These are phyloP conservation scores for Sarcophaga peregrina DNA, from an alignment of 1,140 invertebrate genomes.

Conservation along the genomic window DNA sequence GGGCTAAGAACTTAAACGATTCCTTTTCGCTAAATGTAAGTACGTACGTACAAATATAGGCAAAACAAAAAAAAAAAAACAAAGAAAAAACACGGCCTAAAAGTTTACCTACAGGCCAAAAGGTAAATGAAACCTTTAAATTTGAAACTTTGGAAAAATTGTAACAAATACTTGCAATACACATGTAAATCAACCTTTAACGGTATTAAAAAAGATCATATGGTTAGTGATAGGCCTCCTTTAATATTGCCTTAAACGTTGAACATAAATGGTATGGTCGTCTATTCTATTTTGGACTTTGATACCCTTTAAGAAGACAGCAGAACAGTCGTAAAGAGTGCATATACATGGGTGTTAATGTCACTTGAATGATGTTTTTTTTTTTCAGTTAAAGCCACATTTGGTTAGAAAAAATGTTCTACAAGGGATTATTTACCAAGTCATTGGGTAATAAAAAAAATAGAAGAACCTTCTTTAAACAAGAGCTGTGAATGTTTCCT, in stretches of 20 bases:
- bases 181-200: slow-evolving; percentile 39
- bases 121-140: slow-evolving; percentile 29
- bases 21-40: background rate
- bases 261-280: background rate
- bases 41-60: background rate
- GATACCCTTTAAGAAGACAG: slow-evolving; percentile 20
- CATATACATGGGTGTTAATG: slow-evolving; percentile 23
- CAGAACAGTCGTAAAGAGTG: background rate
- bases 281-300: background rate
- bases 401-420: background rate
- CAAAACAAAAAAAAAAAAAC: background rate
- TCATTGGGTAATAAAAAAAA: no score
- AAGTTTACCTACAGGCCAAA: background rate
- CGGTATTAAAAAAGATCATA: slow-evolving; percentile 38
- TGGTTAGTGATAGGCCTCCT: slow-evolving; percentile 29
- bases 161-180: slow-evolving; percentile 33
- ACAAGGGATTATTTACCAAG: background rate
- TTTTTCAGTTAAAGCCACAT: background rate
- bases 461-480: background rate
- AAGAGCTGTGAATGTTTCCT: background rate
- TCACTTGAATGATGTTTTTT: background rate
- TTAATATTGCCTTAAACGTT: background rate
- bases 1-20: background rate
- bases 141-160: slow-evolving; percentile 27
- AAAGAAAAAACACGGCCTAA: background rate